Base-by-base conservation (phyloP, 2,113 vertebrate species). In the Anarrhichthys ocellatus region DNA sequence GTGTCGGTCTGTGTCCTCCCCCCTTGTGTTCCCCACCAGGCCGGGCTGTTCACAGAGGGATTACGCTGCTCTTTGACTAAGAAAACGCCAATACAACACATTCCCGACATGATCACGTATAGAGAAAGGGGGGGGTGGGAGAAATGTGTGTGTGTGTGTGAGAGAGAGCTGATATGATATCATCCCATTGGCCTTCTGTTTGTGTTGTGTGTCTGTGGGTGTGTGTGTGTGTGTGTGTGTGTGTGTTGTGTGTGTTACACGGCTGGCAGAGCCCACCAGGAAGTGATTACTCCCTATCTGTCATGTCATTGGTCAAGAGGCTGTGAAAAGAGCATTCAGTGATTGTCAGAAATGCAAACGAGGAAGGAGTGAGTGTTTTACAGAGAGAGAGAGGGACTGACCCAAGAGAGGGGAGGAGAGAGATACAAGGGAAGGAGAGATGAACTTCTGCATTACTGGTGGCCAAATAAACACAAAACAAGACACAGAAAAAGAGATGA, bases 11-110 rank as follows among this genome's bases (percentile, higher is more conserved):
- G 63, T 17, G 46, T 48, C 72, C 82, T 73, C 82, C 83, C 80
- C 84, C 83, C 87, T 71, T 88, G 84, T 88, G 88, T 91, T 82
- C 52, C 88, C 88, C 81, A 72, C 73, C 88, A 67, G 76, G 81
- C 64, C 15, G 22, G 73, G 42, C 89, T 64, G 87, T 92, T 93
- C 90, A 91, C 91, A 92, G 87, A 93, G 92, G 93, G 93, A 94
- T 95, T 94, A 95, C 54, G 46, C 88, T 74, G 90, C 88, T 89
- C 84, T 91, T 89, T 93, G 83, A 92, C 76, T 86, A 90, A 85
- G 91, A 93, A 94, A 93, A 87, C 75, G 93, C 94, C 91, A 92
- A 91, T 93, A 85, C 90, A 90, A 93, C 94, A 94, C 94, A 94
- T 95, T 95, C 94, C 92, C 89, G 77, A 70, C 80, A 88, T 91